These are phyloP conservation scores for Pedetes capensis DNA, from an alignment of 2,113 vertebrate genomes.

Conservation along the genomic window DNA sequence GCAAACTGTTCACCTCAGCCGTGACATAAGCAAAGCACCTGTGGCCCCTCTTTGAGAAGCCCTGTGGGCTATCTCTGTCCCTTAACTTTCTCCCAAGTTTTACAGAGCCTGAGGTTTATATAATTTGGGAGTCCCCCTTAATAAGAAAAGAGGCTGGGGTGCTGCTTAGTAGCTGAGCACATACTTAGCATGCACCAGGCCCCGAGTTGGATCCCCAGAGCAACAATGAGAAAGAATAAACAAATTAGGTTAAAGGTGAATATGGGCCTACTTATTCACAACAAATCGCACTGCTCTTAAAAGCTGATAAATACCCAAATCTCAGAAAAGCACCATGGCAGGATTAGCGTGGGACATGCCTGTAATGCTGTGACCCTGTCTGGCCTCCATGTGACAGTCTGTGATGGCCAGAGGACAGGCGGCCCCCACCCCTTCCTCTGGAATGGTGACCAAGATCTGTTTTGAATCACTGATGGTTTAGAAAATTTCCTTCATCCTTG, in stretches of 20 bases:
- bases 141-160: background rate
- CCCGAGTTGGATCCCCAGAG: background rate
- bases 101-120: background rate
- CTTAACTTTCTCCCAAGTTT: background rate
- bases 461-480: no score
- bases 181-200: background rate
- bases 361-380: fast-evolving
- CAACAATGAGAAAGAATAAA: background rate
- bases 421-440: no score
- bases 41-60: no score
- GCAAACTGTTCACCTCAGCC: background rate
- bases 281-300: background rate
- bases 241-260: background rate
- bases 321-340: background rate
- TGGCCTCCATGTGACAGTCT: no score
- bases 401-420: no score
- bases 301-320: background rate
- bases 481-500: no score
- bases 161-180: no score
- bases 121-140: background rate
- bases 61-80: background rate
- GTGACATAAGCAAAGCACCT: no score
- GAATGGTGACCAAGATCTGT: no score
- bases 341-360: fast-evolving
- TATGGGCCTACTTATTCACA: background rate